Evolutionary conservation across 2,113 vertebrate genomes (phyloP).

Genomic region (Blennius ocellaris): DNA sequence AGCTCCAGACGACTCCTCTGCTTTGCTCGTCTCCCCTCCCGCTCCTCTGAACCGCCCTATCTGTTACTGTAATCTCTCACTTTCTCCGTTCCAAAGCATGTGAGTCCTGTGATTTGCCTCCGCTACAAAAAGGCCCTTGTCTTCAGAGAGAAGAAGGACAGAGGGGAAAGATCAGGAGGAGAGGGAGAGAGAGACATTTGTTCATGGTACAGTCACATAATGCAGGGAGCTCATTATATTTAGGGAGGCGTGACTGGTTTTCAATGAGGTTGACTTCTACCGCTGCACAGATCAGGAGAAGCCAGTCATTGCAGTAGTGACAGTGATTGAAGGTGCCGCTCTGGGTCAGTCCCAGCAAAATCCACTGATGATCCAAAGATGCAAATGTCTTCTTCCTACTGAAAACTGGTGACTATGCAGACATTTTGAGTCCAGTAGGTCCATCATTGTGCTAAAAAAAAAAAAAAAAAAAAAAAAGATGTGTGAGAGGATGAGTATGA

Average conservation of each 20-base stretch:
- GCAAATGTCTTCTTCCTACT: too few relatives aligned
- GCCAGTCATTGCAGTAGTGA: background rate
- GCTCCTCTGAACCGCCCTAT: constrained; percentile 36
- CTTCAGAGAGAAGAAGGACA: constrained; percentile 64
- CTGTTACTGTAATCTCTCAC: constrained; percentile 54
- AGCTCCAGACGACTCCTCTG: constrained; percentile 15
- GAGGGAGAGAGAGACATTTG: constrained; percentile 50
- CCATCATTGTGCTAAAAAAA: too few relatives aligned
- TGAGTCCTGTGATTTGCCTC: constrained; percentile 82
- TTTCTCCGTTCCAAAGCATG: constrained; percentile 78
- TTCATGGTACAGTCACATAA: constrained; percentile 33
- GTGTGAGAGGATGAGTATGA: too few relatives aligned
- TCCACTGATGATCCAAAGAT: too few relatives aligned
- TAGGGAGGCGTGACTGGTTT: constrained; percentile 31
- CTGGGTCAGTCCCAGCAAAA: background rate
- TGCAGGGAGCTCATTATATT: constrained; percentile 37
- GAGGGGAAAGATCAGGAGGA: constrained; percentile 51
- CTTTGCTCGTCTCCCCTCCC: constrained; percentile 18
- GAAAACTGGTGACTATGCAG: too few relatives aligned
- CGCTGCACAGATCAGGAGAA: background rate
- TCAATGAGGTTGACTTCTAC: constrained; percentile 24
- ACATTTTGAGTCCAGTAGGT: too few relatives aligned
- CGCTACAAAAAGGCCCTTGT: constrained; percentile 83
- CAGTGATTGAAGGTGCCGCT: background rate
- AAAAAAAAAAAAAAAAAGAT: too few relatives aligned